Evolutionary conservation across 2,113 vertebrate genomes (phyloP).

Genomic region (Phrynosoma platyrhinos): DNA sequence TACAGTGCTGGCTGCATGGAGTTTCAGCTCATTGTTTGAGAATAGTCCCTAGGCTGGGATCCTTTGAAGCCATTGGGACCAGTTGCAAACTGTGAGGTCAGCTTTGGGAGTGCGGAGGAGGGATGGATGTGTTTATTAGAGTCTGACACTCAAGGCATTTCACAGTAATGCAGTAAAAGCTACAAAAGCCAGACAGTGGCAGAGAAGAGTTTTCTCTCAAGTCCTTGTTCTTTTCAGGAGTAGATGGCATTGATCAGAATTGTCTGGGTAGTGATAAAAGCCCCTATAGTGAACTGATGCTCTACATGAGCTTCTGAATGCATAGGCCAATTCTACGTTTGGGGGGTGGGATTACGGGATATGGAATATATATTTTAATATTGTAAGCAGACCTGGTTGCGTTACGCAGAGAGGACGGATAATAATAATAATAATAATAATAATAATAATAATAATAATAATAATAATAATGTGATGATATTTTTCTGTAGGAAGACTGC

Average conservation of each 20-base stretch:
- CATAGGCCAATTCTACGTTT: too few species aligned
- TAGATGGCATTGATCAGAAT: background rate
- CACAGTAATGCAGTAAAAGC: background rate
- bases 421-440: too few species aligned
- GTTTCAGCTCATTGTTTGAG: background rate
- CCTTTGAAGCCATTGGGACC: background rate
- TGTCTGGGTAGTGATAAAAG: background rate
- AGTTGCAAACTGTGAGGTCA: background rate
- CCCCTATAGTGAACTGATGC: too few species aligned
- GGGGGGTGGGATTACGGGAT: too few species aligned
- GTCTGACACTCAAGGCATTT: background rate
- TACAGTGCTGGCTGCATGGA: background rate
- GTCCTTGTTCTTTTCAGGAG: background rate
- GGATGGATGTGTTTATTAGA: background rate
- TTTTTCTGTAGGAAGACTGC: background rate
- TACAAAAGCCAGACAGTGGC: background rate
- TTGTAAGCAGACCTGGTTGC: too few species aligned
- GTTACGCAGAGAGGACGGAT: too few species aligned
- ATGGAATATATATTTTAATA: too few species aligned
- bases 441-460: too few species aligned
- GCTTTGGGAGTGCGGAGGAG: too few species aligned
- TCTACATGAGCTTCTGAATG: too few species aligned
- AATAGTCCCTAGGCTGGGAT: background rate
- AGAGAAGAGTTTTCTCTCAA: background rate
- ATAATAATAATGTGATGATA: background rate